Evolutionary conservation across 2,113 vertebrate genomes (phyloP), one percentile per base, ranked within the genome.

Genomic region (Lipophrys pholis): DNA sequence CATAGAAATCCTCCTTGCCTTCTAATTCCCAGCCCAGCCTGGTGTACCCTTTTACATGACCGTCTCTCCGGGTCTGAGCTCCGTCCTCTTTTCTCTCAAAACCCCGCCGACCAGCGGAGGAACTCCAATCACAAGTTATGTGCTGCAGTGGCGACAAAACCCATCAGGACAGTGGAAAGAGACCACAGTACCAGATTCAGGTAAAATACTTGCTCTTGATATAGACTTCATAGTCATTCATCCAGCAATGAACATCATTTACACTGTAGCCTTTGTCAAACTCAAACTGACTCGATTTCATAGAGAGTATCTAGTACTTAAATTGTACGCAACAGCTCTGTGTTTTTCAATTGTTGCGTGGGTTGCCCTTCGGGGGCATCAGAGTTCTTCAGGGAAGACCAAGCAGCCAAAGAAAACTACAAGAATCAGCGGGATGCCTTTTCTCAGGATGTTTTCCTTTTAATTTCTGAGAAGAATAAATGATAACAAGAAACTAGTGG

Each of bases 121-220:
- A 38, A 74, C 83, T 21, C 62, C 80, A 1, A 88, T 93, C 72
- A 90, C 79, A 51, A 70, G 76, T 30, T 92, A 73, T 48, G 60
- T 80, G 38, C 73, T 93, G 55, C 87, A 93, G 74, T 92, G 90
- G 87, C 90, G 57, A 61, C 50, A 76, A 74, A 69, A 50, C 52
- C 11, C 35, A 8, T 35, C 5, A 2, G 81, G 83, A 7, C 0
- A 76, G 15, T 92, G 93, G 93, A 41, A 54, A 8, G 82, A 83
- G 45, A 16, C 6, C 8, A 60, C 61, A 1, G 36, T 89, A 11
- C 69, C 60, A 1, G 55, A 41, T 65, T 75, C 85, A 87, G 89
- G 91, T 93, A 59, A 50, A 60, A 42, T 36, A 21, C 38, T 0
- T 36, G 3, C 17, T 58, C 53, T 30, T 56, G 3, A 38, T 38